phyloP scores from a whole-genome alignment of 2,888 invertebrate species.

The Erpobdella octoculata region DNA sequence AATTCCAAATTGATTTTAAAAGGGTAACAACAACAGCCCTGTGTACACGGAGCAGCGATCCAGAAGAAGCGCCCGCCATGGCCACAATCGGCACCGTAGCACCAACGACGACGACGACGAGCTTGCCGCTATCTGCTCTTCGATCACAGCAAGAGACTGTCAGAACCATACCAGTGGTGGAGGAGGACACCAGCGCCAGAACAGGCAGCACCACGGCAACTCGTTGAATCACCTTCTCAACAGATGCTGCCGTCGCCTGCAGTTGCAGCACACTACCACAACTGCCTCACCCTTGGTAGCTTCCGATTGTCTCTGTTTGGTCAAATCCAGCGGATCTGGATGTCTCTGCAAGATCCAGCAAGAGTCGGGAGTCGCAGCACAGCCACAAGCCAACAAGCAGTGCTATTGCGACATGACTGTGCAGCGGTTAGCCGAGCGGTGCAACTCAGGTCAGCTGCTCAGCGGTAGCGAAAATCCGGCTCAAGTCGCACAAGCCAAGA shows the following conservation, averaged over 20 bases:
- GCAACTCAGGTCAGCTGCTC: no score
- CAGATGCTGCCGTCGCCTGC: conserved; percentile 8
- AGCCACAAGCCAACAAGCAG: background rate
- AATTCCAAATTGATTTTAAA: no score
- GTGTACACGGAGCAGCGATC: no score
- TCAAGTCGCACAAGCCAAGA: no score
- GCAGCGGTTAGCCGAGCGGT: background rate
- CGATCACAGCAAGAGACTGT: conserved; percentile 6
- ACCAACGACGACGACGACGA: background rate
- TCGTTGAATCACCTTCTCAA: background rate
- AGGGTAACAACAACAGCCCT: no score
- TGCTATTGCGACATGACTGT: background rate
- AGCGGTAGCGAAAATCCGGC: no score
- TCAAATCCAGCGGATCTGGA: no score
- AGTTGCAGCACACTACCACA: background rate
- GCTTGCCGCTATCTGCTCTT: background rate
- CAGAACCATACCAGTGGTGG: background rate
- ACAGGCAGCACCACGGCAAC: background rate
- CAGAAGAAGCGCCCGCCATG: no score
- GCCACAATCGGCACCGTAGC: no score
- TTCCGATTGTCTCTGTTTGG: background rate
- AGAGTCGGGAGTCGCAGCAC: background rate
- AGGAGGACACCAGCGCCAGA: background rate
- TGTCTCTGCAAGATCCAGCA: background rate
- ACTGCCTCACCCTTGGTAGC: background rate